Base-by-base conservation (phyloP, 23 tunicate genomes). In the Botrylloides violaceus region DNA sequence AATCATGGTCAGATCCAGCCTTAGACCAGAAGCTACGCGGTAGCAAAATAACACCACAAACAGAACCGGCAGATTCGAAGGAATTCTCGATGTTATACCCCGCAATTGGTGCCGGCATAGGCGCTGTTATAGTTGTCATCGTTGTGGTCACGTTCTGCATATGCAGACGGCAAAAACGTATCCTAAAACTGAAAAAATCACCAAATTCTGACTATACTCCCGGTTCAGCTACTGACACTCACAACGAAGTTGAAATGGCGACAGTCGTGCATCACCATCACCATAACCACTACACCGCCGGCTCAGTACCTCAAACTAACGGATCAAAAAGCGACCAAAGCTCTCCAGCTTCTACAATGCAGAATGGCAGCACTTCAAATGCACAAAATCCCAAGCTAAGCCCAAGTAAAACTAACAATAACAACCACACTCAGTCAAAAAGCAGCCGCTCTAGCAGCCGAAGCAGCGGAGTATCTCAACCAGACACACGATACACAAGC, bases 381-480 rank as follows among this genome's bases (percentile, higher is more conserved):
- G 29, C 29, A 28, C 2, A 71, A 24, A 28, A 25, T 36, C 4
- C 36, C 18, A 18, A 68, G 66, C 2, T 77, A 74, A 39, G 47
- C 3, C 68, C 81, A 22, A 59, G 76, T 34, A 75, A 60, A 18
- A 80, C 86, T 23, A 84, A 84, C 29, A 76, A 71, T 64, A 80
- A 73, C 58, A 73, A 56, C 3, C 72, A 73, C n/a, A 79, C 93
- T 3, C 53, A 74, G 66, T 77, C 81, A 15, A 43, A 84, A 43
- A 80, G 81, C 73, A 85, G 94, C 60, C 60, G 36, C 29, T 87
- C 95, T 2, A 80, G 86, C 38, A 76, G 86, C 30, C 80, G 95
- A 55, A 36, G 49, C 38, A 59, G 71, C 71, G 85, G 81, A 1
- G 26, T 66, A 28, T 49, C 32, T 36, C 79, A 64, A 32, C 57